phyloP scores from a whole-genome alignment of 2,797 vertebrate genomes.

The Pteronotus mesoamericanus region DNA sequence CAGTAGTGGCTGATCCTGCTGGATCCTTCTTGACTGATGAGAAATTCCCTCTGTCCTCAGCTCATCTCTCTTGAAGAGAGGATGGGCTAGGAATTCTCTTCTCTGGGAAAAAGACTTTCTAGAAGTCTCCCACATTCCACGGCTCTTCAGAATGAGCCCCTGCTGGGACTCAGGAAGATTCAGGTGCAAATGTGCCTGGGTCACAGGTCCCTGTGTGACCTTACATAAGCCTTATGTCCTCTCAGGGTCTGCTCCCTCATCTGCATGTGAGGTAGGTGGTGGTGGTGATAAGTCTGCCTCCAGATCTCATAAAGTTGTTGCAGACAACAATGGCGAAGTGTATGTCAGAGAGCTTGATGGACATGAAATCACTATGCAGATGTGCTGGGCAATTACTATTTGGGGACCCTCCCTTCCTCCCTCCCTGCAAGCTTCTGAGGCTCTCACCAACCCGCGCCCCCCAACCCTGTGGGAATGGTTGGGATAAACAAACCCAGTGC shows the following conservation, averaged over 20 bases:
- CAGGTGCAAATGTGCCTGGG: accelerated
- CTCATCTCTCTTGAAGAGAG: background rate
- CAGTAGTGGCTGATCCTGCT: accelerated
- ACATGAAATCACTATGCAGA: background rate
- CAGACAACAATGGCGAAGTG: background rate
- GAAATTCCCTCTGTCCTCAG: background rate
- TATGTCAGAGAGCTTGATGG: background rate
- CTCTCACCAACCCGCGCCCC: background rate
- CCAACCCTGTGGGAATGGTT: background rate
- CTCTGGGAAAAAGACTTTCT: background rate
- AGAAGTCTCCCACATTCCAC: background rate
- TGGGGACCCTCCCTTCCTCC: background rate
- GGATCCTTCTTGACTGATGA: too few relatives aligned
- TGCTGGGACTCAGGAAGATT: background rate
- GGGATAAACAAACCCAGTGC: constrained; percentile 71
- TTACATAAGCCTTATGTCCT: background rate
- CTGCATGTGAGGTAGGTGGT: accelerated
- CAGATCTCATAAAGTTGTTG: too few relatives aligned
- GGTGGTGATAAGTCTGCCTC: background rate
- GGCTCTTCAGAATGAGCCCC: background rate
- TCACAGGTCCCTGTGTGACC: background rate
- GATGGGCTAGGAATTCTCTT: background rate
- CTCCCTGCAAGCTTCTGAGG: background rate
- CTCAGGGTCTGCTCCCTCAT: background rate
- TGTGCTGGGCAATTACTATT: background rate